Percentiles rank a stretch among this genome's conserved stretches.
These are phyloP conservation scores for Sorex araneus DNA, from an alignment of 2,113 vertebrate genomes.

Conservation along the genomic window DNA sequence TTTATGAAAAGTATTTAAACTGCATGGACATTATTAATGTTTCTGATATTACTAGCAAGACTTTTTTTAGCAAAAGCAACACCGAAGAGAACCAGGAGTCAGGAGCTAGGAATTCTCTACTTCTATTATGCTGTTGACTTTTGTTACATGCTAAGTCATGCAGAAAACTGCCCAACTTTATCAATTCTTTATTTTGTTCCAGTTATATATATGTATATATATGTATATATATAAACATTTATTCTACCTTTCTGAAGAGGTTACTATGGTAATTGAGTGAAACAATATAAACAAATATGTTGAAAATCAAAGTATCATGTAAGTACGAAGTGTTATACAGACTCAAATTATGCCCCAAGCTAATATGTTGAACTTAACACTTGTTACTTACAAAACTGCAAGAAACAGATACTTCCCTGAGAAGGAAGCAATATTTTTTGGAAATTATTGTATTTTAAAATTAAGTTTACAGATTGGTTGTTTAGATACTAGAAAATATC, in stretches of 20 bases:
- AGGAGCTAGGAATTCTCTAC: not conserved
- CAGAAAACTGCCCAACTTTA: not conserved
- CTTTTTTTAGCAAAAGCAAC: not conserved
- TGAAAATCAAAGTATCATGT: not conserved
- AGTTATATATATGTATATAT: not conserved
- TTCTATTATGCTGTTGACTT: not conserved
- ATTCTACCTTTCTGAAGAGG: constrained; percentile 1
- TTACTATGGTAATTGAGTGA: not conserved
- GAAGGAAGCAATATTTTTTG: no score
- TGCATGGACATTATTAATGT: not conserved
- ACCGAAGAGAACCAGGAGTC: not conserved
- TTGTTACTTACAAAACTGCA: not conserved
- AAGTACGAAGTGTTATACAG: not conserved
- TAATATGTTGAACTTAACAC: not conserved
- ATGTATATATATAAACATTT: not conserved
- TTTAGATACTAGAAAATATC: not conserved
- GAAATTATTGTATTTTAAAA: constrained; percentile 36
- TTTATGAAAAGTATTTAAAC: not conserved
- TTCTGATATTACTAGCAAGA: not conserved
- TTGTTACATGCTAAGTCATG: not conserved
- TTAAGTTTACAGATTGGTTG: not conserved
- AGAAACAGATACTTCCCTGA: no score
- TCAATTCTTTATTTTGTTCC: not conserved
- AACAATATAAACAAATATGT: not conserved
- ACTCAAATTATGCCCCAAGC: not conserved